A percentile compares a stretch with the other conserved stretches of the same genome.
These are phyloP conservation scores for Tetranychus cinnabarinus DNA, from an alignment of 1,140 invertebrate genomes.

Conservation along the genomic window DNA sequence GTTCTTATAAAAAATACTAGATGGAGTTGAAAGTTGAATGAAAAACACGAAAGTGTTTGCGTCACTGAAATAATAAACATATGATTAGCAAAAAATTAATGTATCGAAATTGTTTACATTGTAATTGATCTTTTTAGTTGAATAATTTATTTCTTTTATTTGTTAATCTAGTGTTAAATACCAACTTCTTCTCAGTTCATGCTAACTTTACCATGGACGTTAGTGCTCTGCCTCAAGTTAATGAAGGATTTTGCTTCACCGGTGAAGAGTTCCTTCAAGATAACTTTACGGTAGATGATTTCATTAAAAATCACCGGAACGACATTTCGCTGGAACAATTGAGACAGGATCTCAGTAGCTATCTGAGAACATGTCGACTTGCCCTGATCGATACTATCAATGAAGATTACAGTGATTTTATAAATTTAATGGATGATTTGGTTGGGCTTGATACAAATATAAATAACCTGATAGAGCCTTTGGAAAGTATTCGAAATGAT, in stretches of 20 bases:
- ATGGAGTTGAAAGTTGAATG: too few relatives aligned
- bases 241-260: neutral
- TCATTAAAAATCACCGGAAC: conserved; percentile 60
- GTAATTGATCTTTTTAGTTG: too few relatives aligned
- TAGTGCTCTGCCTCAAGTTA: neutral
- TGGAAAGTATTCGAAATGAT: conserved; percentile 53
- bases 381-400: conserved; percentile 92
- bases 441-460: conserved; percentile 72
- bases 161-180: neutral
- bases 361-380: conserved; percentile 35
- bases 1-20: too few relatives aligned
- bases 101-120: too few relatives aligned
- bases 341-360: neutral
- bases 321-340: conserved; percentile 33
- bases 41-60: too few relatives aligned
- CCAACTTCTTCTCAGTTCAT: neutral
- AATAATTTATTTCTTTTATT: neutral
- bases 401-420: conserved; percentile 89
- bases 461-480: conserved; percentile 42
- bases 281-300: conserved; percentile 67
- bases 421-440: conserved; percentile 77
- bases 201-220: neutral
- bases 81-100: too few relatives aligned
- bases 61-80: too few relatives aligned
- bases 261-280: conserved; percentile 17